A percentile compares a stretch with the other conserved stretches of the same genome.
These are phyloP conservation scores for Neoarius graeffei DNA, from an alignment of 2,113 vertebrate genomes.

Conservation along the genomic window DNA sequence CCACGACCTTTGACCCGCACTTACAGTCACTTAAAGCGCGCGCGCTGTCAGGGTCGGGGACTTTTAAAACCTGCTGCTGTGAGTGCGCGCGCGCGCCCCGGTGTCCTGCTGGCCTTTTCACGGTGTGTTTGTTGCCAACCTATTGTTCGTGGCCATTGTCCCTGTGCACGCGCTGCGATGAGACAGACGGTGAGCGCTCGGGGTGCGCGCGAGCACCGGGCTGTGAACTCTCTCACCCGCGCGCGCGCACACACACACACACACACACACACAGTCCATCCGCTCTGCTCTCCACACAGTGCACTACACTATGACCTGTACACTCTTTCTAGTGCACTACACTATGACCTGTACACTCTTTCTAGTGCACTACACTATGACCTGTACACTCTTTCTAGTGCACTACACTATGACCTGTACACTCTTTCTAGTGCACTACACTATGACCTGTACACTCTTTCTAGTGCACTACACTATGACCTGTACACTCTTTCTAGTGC, in stretches of 20 bases:
- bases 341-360: no score
- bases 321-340: no score
- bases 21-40: neutral
- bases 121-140: neutral
- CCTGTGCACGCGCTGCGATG: neutral
- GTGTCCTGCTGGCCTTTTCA: neutral
- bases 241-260: neutral
- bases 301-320: neutral
- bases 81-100: neutral
- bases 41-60: neutral
- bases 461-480: no score
- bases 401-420: no score
- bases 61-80: neutral
- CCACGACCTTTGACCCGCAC: no score
- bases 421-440: no score
- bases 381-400: no score
- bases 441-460: no score
- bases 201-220: neutral
- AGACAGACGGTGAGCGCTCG: neutral
- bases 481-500: no score
- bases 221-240: neutral
- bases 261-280: neutral
- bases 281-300: neutral
- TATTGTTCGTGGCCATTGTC: constrained; percentile 18
- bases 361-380: no score